Percentiles rank a stretch among this genome's conserved stretches.
These are phyloP conservation scores for Fregetta grallaria DNA, from an alignment of 2,113 vertebrate species.

Conservation along the genomic window DNA sequence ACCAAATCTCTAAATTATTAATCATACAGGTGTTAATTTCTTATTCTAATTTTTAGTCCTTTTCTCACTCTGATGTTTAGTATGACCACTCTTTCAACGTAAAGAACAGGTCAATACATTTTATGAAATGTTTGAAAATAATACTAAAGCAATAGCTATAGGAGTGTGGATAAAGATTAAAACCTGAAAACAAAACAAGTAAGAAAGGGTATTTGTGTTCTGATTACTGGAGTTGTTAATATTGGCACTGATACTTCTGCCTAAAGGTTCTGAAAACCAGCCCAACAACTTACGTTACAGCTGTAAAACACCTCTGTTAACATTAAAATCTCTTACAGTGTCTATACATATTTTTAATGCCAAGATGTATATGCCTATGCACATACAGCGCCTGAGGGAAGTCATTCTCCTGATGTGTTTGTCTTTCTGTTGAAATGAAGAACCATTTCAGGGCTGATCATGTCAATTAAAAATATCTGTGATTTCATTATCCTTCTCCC, in stretches of 20 bases:
- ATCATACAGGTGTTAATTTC: not conserved
- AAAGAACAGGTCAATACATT: not conserved
- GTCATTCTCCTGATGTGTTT: not conserved
- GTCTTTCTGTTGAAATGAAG: not conserved
- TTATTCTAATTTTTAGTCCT: not conserved
- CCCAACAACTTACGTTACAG: not conserved
- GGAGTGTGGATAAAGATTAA: not conserved
- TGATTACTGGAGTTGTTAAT: not conserved
- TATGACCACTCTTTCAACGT: not conserved
- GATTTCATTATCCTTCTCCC: not conserved
- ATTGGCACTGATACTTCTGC: not conserved
- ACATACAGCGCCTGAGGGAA: not conserved
- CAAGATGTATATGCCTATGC: not conserved
- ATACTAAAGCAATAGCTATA: not conserved
- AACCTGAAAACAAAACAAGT: not conserved
- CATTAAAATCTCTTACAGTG: not conserved
- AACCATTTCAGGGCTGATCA: not conserved
- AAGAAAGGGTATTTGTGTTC: not conserved
- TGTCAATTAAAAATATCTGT: not conserved
- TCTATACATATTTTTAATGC: not conserved
- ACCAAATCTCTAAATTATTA: not conserved
- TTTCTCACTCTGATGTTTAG: not conserved
- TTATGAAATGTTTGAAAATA: not conserved
- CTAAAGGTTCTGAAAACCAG: not conserved
- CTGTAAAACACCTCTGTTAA: not conserved